These are phyloP conservation scores for Aplysia californica DNA, from an alignment of 1,140 invertebrate genomes.

Conservation along the genomic window DNA sequence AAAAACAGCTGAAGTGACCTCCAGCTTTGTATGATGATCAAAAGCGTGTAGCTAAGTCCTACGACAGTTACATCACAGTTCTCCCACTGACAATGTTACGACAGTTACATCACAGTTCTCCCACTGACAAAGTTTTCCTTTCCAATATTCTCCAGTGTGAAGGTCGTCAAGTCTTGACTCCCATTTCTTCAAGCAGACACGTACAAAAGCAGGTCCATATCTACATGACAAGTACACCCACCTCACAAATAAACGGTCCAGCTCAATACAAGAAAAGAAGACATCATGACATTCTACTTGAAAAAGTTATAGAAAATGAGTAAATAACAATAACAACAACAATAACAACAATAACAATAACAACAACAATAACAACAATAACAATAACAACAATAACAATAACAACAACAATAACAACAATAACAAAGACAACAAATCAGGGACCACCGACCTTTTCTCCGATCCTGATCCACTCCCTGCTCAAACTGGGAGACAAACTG, in stretches of 20 bases:
- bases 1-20: no score
- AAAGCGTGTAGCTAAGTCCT: background rate
- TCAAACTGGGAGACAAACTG: constrained; percentile 91
- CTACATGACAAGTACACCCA: no score
- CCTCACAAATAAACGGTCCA: no score
- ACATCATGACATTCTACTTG: no score
- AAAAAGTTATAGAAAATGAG: no score
- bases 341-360: background rate
- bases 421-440: no score
- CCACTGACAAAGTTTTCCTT: background rate
- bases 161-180: background rate
- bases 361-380: background rate
- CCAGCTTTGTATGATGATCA: no score
- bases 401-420: background rate
- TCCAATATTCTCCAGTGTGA: no score
- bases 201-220: no score
- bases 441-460: constrained; percentile 66
- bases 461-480: constrained; percentile 81
- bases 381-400: background rate
- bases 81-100: background rate
- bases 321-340: background rate
- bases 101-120: background rate
- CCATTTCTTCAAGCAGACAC: background rate
- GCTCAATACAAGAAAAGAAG: no score
- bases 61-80: background rate